Base-by-base conservation (phyloP, 2,113 vertebrate genomes). In the Beaufortia kweichowensis region DNA sequence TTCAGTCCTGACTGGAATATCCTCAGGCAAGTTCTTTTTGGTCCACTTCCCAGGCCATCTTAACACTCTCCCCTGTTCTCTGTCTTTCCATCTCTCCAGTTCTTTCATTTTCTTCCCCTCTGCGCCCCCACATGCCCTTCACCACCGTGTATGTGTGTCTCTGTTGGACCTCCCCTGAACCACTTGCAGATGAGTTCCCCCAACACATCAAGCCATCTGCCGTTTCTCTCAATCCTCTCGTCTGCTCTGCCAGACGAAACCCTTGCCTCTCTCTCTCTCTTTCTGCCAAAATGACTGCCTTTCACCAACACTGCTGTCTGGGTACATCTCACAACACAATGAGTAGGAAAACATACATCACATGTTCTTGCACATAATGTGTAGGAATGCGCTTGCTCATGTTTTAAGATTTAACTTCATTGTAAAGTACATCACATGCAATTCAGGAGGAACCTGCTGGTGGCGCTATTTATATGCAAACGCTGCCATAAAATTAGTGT, bases 141-240 rank as follows among this genome's bases (percentile, higher is more conserved):
- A 12, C 10, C 12, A 33, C 11, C 21, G 11, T 33, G 24, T 59
- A 0, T 63, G 7, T 78, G 24, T 12, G 46, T 21, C 14, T 19
- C 59, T 12, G 14, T 28, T 41, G 50, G 77, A 71, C 50, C 68
- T 79, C 35, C 60, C 60, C 60, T 79, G 33, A 79, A 75, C 71
- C 70, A 68, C 70, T 67, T 75, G 63, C 70, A 66, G 70, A 75
- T 75, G 70, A 79, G 73, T 79, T 75, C 71, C 78, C 67, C 77
- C 28, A 48, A 63, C 82, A 56, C 68, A 68, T 78, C 48, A 24
- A 57, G 60, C 83, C 80, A 84, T 84, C 75, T 82, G 78, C 56
- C 70, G 15, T 46, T 31, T 74, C 33, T 57, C 65, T 59, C 41
- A 26, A 81, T 72, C 48, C 29, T 63, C 43, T 35, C 66, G 59